These are phyloP conservation scores for Macaria liturata DNA, from an alignment of 2,888 invertebrate genomes.

Conservation along the genomic window DNA sequence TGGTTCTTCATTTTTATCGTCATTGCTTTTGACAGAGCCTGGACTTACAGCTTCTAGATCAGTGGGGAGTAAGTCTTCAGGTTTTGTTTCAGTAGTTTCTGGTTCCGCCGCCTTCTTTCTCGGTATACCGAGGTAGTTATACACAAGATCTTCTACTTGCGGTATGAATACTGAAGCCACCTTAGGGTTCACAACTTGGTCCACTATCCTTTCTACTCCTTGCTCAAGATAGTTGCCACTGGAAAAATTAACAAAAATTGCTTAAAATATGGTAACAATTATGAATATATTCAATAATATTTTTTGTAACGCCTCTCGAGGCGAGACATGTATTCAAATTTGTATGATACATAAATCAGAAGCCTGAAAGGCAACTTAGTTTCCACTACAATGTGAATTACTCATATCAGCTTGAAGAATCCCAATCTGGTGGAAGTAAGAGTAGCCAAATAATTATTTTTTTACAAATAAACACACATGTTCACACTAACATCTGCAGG, in stretches of 20 bases:
- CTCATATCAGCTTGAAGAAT: too few relatives aligned
- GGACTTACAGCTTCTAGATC: slow-evolving; percentile 93
- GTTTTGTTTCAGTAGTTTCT: slow-evolving; percentile 61
- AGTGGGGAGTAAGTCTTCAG: slow-evolving; percentile 85
- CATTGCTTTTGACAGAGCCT: slow-evolving; percentile 87
- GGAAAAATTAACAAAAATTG: slow-evolving; percentile 29
- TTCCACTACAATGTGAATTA: too few relatives aligned
- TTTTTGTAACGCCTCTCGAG: too few relatives aligned
- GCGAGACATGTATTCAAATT: too few relatives aligned
- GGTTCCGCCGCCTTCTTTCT: slow-evolving; percentile 81
- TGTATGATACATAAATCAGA: too few relatives aligned
- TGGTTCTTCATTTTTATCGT: slow-evolving; percentile 62
- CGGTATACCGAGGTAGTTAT: slow-evolving; percentile 92
- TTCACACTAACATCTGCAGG: too few relatives aligned
- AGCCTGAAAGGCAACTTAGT: too few relatives aligned
- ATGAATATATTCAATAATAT: too few relatives aligned
- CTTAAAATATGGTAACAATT: neutral
- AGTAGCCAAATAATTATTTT: too few relatives aligned
- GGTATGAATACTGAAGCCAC: slow-evolving; percentile 94
- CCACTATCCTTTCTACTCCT: slow-evolving; percentile 96
- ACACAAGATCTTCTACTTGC: slow-evolving; percentile 95
- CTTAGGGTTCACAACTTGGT: slow-evolving; percentile 97
- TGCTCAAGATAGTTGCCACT: slow-evolving; percentile 94
- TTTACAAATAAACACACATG: too few relatives aligned
- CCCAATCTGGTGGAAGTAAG: too few relatives aligned